Base-by-base conservation (phyloP, 2,888 invertebrate species). In the Dugesia japonica region DNA sequence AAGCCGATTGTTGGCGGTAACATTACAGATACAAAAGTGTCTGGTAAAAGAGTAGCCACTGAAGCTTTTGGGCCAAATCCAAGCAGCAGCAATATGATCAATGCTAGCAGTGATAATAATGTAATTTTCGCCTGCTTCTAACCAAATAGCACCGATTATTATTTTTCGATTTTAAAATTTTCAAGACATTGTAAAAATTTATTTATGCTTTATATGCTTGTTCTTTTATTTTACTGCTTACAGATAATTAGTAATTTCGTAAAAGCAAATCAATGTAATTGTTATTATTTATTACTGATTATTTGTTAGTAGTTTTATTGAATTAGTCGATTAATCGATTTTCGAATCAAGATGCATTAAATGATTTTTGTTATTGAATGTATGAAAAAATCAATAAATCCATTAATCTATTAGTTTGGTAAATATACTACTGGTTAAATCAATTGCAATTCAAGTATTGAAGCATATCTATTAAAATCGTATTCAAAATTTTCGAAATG, bases 71-170 rank as follows among this genome's bases (percentile, higher is more conserved):
- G 56, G 56, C 56, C 56, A 23, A 56, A 56, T 23, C 17, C 56
- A 23, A 56, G 56, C 56, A 20, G 56, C 56, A 56, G 56, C 56
- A 56, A 56, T 56, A 56, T 56, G 56, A 56, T 56, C 56, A 4
- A 56, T 56, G 56, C 56, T 56, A 56, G 56, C 56, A 56, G 23
- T 56, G 56, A 56, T 56, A 31, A 31, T 31, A 56, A 56, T 56
- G 56, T 56, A 56, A 56, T 13, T 56, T 56, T 56, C 4, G 56
- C 56, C 56, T 56, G 56, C 56, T 56, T 56, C 56, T 56, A 56
- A 56, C 56, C 4, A n/a, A 56, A 56, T 56, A 56, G 56, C 56
- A 56, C 56, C 56, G 56, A 56, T 56, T 56, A 56, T 56, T n/a
- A n/a, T n/a, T n/a, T n/a, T 56, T 56, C 17, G n/a, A 20, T 56